These are phyloP conservation scores for Amphipyra berbera DNA, from an alignment of 2,888 invertebrate species.

Conservation along the genomic window DNA sequence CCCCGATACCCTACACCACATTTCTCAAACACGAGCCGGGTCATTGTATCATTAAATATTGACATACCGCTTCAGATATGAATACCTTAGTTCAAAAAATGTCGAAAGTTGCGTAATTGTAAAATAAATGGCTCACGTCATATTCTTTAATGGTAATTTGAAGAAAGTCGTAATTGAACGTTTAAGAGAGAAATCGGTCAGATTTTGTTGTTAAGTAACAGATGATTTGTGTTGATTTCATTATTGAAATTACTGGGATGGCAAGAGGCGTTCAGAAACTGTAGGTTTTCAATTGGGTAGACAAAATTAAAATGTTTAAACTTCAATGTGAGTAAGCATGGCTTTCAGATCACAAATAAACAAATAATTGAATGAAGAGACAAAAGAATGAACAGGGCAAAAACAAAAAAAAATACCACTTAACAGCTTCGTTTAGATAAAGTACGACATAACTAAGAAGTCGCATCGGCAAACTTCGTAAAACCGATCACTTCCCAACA, in stretches of 20 bases:
- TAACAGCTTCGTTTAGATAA: too few relatives aligned
- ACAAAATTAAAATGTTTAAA: too few relatives aligned
- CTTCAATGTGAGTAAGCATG: too few relatives aligned
- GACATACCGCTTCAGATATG: slow-evolving; percentile 55
- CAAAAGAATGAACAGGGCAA: too few relatives aligned
- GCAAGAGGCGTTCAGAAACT: too few relatives aligned
- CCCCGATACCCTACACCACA: slow-evolving; percentile 24
- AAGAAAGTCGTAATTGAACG: slow-evolving; percentile 44
- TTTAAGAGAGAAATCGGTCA: slow-evolving; percentile 50
- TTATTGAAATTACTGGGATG: background rate
- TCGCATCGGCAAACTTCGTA: too few relatives aligned
- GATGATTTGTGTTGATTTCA: background rate
- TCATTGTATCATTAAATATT: slow-evolving; percentile 74
- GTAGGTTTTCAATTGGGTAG: too few relatives aligned
- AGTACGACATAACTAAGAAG: too few relatives aligned
- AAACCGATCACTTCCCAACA: too few relatives aligned
- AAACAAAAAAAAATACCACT: too few relatives aligned
- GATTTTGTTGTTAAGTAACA: background rate
- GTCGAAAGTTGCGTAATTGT: slow-evolving; percentile 31
- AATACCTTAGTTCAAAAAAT: background rate
- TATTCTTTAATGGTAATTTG: slow-evolving; percentile 34
- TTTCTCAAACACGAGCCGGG: slow-evolving; percentile 57
- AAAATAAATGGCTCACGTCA: slow-evolving; percentile 9
- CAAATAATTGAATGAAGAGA: too few relatives aligned
- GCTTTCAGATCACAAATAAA: too few relatives aligned